Percentiles rank a stretch among this genome's conserved stretches.
phyloP scores from a whole-genome alignment of 2,888 invertebrate species.

The Ashinkailepas kermadecensis region DNA sequence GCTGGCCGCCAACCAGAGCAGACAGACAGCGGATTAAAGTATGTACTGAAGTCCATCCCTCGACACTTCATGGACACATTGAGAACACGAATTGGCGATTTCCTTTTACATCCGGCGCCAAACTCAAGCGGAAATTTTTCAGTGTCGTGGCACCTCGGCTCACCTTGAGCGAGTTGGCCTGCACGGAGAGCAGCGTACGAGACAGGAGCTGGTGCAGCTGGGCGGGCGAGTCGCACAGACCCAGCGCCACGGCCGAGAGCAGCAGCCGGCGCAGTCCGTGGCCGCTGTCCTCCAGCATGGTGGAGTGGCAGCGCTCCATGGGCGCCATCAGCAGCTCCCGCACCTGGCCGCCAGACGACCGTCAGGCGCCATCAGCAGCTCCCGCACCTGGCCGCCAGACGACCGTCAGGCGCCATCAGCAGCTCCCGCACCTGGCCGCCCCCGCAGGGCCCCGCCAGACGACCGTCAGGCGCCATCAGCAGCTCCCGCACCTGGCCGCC shows the following conservation, averaged over 20 bases:
- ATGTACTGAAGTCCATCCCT: no score
- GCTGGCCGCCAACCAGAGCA: no score
- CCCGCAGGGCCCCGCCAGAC: no score
- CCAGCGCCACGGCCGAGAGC: slow-evolving; percentile 60
- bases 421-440: slow-evolving; percentile 47
- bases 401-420: slow-evolving; percentile 48
- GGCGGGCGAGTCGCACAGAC: slow-evolving; percentile 47
- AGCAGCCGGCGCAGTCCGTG: slow-evolving; percentile 55
- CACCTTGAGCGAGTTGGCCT: slow-evolving; percentile 43
- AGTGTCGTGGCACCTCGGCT: no score
- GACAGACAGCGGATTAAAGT: no score
- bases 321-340: slow-evolving; percentile 53
- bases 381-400: slow-evolving; percentile 44
- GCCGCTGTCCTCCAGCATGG: slow-evolving; percentile 49
- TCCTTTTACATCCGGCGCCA: no score
- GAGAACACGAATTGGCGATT: no score
- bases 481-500: slow-evolving; percentile 47
- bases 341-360: slow-evolving; percentile 40
- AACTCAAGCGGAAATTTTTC: no score
- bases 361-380: slow-evolving; percentile 51
- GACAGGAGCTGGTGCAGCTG: slow-evolving; percentile 51
- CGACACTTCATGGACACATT: no score
- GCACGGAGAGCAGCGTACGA: slow-evolving; percentile 58
- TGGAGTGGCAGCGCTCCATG: slow-evolving; percentile 60
- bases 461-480: slow-evolving; percentile 48